Evolutionary conservation across 2,797 vertebrate genomes (phyloP).

Genomic region (Chelidonichthys spinosus): DNA sequence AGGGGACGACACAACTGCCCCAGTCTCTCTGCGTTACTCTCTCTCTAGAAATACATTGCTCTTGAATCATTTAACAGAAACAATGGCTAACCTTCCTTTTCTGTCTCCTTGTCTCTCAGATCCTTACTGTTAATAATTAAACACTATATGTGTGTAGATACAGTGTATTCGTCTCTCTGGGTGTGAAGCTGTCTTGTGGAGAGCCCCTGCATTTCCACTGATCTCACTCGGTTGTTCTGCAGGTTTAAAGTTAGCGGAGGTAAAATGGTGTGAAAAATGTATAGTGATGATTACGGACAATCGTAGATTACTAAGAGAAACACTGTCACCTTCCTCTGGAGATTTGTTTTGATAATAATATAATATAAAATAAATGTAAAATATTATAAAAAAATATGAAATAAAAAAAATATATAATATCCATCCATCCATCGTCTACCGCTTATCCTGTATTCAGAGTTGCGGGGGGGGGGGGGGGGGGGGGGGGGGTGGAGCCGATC

Average conservation of each 20-base stretch:
- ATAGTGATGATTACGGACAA: constrained; percentile 11
- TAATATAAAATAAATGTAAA: too few relatives aligned
- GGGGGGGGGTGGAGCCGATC: too few relatives aligned
- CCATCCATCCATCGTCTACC: too few relatives aligned
- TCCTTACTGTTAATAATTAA: constrained; percentile 66
- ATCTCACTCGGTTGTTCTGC: constrained; percentile 13
- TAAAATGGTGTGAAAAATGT: constrained; percentile 19
- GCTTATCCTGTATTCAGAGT: too few relatives aligned
- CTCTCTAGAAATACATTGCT: constrained; percentile 60
- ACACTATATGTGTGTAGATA: constrained; percentile 26
- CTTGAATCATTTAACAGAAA: constrained; percentile 71
- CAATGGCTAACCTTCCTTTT: constrained; percentile 55
- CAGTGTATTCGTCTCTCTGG: constrained; percentile 12
- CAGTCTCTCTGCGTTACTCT: constrained; percentile 17
- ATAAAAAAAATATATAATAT: too few relatives aligned
- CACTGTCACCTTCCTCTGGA: background rate
- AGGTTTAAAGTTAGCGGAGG: constrained; percentile 5
- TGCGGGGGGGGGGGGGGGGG: too few relatives aligned
- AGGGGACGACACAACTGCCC: constrained; percentile 8
- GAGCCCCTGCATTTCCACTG: constrained; percentile 14
- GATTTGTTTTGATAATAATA: background rate
- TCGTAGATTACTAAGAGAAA: background rate
- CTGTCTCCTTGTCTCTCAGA: constrained; percentile 36
- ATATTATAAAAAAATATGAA: too few relatives aligned
- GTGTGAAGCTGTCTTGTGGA: constrained; percentile 29